Percentiles rank a stretch among this genome's conserved stretches.
Evolutionary conservation across 2,113 vertebrate species (phyloP).

Genomic region (Toxotes chatareus): DNA sequence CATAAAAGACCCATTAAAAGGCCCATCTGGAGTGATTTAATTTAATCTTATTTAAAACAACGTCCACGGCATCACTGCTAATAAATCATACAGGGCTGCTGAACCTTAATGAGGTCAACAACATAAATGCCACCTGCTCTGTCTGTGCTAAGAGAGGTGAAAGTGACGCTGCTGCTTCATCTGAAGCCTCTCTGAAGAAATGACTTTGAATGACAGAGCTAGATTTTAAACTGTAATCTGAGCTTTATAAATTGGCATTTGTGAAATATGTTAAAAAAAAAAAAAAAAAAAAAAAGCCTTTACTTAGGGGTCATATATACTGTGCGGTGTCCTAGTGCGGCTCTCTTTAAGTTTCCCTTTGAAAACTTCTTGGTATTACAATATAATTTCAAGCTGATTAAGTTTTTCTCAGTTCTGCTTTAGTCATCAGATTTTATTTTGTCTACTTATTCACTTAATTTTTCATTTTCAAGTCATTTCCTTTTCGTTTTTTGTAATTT

Average conservation of each 20-base stretch:
- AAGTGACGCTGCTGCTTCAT: background rate
- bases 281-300: too few species aligned
- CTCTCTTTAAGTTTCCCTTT: constrained; percentile 4
- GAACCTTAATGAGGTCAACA: constrained; percentile 26
- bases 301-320: too few species aligned
- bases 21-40: constrained; percentile 43
- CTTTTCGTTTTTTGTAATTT: constrained; percentile 24
- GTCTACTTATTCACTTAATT: background rate
- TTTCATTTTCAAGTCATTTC: constrained; percentile 12
- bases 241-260: background rate
- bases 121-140: constrained; percentile 14
- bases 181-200: background rate
- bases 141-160: background rate
- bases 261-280: background rate
- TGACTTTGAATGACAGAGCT: background rate
- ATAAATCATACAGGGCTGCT: constrained; percentile 7
- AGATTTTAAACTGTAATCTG: background rate
- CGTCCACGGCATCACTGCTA: background rate
- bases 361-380: background rate
- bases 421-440: constrained; percentile 29
- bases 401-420: constrained; percentile 14
- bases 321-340: background rate
- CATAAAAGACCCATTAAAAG: constrained; percentile 44
- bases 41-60: constrained; percentile 54
- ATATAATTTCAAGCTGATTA: constrained; percentile 48